Evolutionary conservation across 2,888 invertebrate genomes (phyloP).

Genomic region (Dichetophora obliterata): DNA sequence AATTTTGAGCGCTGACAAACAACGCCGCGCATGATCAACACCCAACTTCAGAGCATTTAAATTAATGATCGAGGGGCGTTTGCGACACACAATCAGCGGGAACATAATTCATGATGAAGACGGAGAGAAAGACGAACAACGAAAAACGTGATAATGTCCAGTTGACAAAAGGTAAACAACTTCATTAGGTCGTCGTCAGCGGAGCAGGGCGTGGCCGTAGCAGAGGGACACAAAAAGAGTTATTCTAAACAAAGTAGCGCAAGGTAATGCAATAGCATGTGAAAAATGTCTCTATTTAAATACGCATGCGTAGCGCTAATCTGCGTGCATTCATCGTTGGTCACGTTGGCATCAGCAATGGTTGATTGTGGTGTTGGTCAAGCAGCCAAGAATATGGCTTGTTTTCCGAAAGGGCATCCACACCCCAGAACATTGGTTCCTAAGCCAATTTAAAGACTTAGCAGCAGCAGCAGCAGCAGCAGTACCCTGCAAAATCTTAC

Average conservation of each 20-base stretch:
- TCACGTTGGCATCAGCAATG: conserved; percentile 34
- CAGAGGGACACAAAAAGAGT: not conserved
- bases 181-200: conserved; percentile 17
- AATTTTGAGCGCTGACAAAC: conserved; percentile 22
- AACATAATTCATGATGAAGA: not conserved
- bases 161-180: conserved; percentile 32
- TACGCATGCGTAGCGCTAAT: conserved; percentile 30
- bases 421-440: not conserved
- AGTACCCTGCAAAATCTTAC: not conserved
- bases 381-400: conserved; percentile 7
- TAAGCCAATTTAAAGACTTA: not conserved
- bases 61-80: conserved; percentile 36
- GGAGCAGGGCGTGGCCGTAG: not conserved
- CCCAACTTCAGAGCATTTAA: conserved; percentile 28
- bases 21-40: conserved; percentile 31
- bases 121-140: not conserved
- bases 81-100: conserved; percentile 4
- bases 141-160: not conserved
- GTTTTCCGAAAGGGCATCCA: not conserved
- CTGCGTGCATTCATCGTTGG: conserved; percentile 12
- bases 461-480: not conserved
- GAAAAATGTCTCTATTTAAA: not conserved
- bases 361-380: not conserved
- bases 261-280: not conserved
- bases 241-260: not conserved